Percentiles rank a stretch among this genome's conserved stretches.
Evolutionary conservation across 2,113 vertebrate species (phyloP).

Genomic region (Chloebia gouldiae): DNA sequence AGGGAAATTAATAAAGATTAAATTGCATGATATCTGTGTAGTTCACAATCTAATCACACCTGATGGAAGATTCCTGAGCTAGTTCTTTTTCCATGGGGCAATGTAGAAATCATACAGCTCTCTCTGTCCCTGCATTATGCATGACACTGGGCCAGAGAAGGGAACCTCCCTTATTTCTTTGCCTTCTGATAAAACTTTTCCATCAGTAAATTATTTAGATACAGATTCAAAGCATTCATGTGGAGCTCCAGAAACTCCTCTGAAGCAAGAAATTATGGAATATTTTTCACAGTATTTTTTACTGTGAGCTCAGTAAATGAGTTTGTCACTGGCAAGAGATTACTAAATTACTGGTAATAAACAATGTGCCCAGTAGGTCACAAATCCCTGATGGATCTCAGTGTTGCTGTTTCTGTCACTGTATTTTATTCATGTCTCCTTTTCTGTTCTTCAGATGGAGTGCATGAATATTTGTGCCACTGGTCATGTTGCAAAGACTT

Average conservation of each 20-base stretch:
- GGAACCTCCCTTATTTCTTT: not conserved
- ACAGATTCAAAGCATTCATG: not conserved
- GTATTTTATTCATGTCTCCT: not conserved
- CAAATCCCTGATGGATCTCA: not conserved
- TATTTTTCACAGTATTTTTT: not conserved
- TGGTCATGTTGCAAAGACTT: not conserved
- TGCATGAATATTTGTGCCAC: not conserved
- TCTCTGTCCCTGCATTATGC: not conserved
- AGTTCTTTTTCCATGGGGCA: not conserved
- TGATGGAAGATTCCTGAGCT: not conserved
- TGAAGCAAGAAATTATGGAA: not conserved
- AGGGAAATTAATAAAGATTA: not conserved
- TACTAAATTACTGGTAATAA: not conserved
- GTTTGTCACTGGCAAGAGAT: not conserved
- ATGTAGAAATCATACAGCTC: not conserved
- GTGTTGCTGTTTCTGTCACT: not conserved
- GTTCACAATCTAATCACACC: not conserved
- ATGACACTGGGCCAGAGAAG: not conserved
- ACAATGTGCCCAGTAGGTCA: not conserved
- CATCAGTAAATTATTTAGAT: not conserved
- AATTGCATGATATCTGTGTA: not conserved
- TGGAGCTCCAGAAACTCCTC: not conserved
- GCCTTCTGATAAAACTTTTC: not conserved
- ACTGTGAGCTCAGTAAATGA: not conserved
- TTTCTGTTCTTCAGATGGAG: not conserved